These are phyloP conservation scores for Drosophila kurseongensis DNA, from an alignment of 1,140 invertebrate genomes.

Conservation along the genomic window DNA sequence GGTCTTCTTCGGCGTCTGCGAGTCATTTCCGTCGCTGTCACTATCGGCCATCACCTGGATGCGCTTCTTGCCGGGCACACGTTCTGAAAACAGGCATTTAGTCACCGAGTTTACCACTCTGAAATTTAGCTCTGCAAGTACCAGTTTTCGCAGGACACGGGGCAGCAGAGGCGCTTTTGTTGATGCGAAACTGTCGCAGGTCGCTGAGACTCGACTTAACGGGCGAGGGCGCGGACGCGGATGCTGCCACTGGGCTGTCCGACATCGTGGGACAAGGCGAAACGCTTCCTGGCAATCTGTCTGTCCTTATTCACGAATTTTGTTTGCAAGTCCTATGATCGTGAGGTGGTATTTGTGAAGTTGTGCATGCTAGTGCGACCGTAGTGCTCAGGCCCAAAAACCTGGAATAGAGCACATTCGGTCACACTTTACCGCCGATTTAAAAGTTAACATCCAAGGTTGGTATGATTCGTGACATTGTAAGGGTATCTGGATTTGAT, in stretches of 20 bases:
- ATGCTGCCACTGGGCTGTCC: constrained; percentile 45
- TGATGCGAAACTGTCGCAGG: constrained; percentile 82
- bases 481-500: too few species aligned
- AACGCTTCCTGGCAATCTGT: constrained; percentile 24
- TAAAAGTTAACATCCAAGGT: not conserved
- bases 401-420: not conserved
- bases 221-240: constrained; percentile 47
- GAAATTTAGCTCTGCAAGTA: constrained; percentile 37
- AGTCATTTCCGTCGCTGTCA: constrained; percentile 72
- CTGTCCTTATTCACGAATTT: constrained; percentile 53
- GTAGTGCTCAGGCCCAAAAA: not conserved
- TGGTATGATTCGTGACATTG: too few species aligned
- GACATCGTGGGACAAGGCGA: constrained; percentile 56
- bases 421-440: not conserved
- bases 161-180: constrained; percentile 56
- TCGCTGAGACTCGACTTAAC: constrained; percentile 73
- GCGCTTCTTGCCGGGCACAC: constrained; percentile 80
- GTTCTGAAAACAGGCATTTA: constrained; percentile 45
- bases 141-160: constrained; percentile 60
- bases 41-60: constrained; percentile 80
- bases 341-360: constrained; percentile 28
- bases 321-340: constrained; percentile 35
- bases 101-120: too few species aligned
- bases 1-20: constrained; percentile 65
- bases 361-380: constrained; percentile 6